A percentile compares a stretch with the other conserved stretches of the same genome.
Conservation (phyloP, 2,888 invertebrate species). For the Tachina grossa region DNA sequence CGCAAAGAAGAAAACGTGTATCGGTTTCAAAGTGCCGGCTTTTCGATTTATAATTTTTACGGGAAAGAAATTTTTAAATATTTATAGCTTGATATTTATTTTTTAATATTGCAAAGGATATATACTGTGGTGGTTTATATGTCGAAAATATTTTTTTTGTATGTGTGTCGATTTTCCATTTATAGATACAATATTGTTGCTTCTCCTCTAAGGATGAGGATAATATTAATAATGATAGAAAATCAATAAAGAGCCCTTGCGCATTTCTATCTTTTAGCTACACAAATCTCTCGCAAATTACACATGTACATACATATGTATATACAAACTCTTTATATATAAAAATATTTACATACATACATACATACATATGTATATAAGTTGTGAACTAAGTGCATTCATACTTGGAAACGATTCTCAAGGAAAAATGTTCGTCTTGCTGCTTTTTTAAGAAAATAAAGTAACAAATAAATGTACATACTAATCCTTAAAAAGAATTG, state of each 20-base stretch:
- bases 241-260: slow-evolving; percentile 75
- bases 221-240: slow-evolving; percentile 59
- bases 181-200: slow-evolving; percentile 31
- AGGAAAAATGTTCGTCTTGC: neutral
- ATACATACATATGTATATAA: neutral
- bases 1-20: too few relatives aligned
- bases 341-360: neutral
- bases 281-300: slow-evolving; percentile 27
- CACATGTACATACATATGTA: neutral
- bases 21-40: too few relatives aligned
- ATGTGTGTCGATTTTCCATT: neutral
- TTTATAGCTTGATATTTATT: too few relatives aligned
- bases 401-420: slow-evolving; percentile 40
- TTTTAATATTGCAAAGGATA: neutral
- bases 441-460: slow-evolving; percentile 17
- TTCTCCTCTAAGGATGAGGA: slow-evolving; percentile 25
- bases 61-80: too few relatives aligned
- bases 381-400: slow-evolving; percentile 43
- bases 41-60: too few relatives aligned
- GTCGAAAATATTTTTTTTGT: neutral
- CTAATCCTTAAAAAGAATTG: slow-evolving; percentile 49
- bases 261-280: slow-evolving; percentile 71
- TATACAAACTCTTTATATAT: slow-evolving; percentile 18
- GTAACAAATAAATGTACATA: slow-evolving; percentile 56
- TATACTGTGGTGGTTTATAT: neutral